Base-by-base conservation (phyloP, 2,113 vertebrate species). In the Scartelaos histophorus region DNA sequence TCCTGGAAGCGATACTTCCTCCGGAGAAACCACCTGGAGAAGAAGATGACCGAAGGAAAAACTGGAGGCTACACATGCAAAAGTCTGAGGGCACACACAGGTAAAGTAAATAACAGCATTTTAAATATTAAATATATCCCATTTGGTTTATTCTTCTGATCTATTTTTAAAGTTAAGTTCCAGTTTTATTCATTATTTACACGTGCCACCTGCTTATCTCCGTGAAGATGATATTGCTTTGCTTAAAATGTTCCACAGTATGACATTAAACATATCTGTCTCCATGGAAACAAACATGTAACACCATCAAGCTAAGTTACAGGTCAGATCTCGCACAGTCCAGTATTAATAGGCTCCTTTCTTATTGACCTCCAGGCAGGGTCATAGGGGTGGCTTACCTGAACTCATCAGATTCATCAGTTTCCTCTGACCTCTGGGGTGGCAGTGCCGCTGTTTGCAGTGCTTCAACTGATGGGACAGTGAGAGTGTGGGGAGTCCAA, bases 1-100 rank as follows among this genome's bases (percentile, higher is more conserved):
- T 90, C 91, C 0, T 95, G 95, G 95, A 96, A 93, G 75, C 89
- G 73, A 25, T 95, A 95, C 82, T 95, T 91, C 73, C 87, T 94
- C 61, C 91, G 88, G 17, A 85, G 92, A 0, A 86, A 80, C 7
- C 84, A 90, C n/a, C 72, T 95, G 11, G 94, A 95, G 79, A 71
- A 61, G 35, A 91, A 91, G 64, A 93, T 96, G 94, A 82, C 79
- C 5, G 79, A 85, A 9, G 95, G 95, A 3, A 56, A 78, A 2
- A 79, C 92, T 7, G 90, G 86, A 67, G 85, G 82, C 70, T 96
- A 94, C 77, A 90, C 78, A 49, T 94, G 92, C 81, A 93, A 87
- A 75, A 91, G 92, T 69, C 88, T 95, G 4, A 88, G 93, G 70
- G 95, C 93, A 3, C 95, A 95, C 75, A 79, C 86, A 76, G 93